These are phyloP conservation scores for Atherix ibis DNA, from an alignment of 2,888 invertebrate species.

Conservation along the genomic window DNA sequence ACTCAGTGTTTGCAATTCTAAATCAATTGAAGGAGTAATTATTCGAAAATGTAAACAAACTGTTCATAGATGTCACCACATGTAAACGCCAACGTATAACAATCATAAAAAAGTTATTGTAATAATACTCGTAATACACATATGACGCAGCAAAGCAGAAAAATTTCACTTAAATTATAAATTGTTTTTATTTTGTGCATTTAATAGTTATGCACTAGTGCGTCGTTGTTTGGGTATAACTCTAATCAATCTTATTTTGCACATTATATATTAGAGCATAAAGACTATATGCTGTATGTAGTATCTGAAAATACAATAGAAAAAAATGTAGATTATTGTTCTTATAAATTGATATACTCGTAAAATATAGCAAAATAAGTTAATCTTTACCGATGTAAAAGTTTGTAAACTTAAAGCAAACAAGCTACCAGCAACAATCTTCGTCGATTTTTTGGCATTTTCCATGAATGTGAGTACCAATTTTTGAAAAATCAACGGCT, in stretches of 20 bases:
- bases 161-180: too few relatives aligned
- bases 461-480: constrained; percentile 21
- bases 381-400: constrained; percentile 20
- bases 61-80: too few relatives aligned
- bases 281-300: not conserved
- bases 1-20: constrained; percentile 7
- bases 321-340: not conserved
- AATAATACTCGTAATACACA: too few relatives aligned
- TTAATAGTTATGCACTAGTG: too few relatives aligned
- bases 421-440: constrained; percentile 19
- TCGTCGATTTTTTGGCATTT: constrained; percentile 18
- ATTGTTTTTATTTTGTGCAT: too few relatives aligned
- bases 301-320: not conserved
- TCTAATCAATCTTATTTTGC: too few relatives aligned
- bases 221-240: too few relatives aligned
- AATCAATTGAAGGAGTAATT: not conserved
- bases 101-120: too few relatives aligned
- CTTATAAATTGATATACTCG: not conserved
- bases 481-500: constrained; percentile 17
- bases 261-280: too few relatives aligned
- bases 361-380: not conserved
- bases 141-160: too few relatives aligned
- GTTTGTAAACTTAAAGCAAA: constrained; percentile 22
- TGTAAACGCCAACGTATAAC: too few relatives aligned
- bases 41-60: too few relatives aligned